A percentile compares a stretch with the other conserved stretches of the same genome.
Evolutionary conservation across 2,113 vertebrate species (phyloP).

Genomic region (Perca schrenkii): DNA sequence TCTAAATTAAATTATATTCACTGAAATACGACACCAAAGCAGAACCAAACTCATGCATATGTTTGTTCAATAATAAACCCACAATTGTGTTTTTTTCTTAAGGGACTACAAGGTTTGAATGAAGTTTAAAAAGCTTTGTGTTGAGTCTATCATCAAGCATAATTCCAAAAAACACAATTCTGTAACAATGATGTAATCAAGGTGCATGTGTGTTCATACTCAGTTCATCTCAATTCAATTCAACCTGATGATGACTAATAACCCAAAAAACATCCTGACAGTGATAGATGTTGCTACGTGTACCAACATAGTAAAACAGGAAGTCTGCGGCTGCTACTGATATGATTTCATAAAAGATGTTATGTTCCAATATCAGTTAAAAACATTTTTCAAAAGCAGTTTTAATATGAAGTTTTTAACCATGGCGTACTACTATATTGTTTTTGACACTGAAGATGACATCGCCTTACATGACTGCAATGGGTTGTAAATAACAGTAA

Average conservation of each 20-base stretch:
- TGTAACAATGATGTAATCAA: neutral
- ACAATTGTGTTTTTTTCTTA: neutral
- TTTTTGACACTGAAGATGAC: neutral
- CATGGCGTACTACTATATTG: neutral
- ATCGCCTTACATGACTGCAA: neutral
- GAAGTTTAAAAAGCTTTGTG: neutral
- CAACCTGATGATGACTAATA: neutral
- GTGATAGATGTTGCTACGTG: neutral
- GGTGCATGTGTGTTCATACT: neutral
- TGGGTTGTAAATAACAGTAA: neutral
- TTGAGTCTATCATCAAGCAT: neutral
- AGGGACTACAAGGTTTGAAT: neutral
- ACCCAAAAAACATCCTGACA: neutral
- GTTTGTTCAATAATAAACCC: slow-evolving; percentile 3
- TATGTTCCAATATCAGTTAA: neutral
- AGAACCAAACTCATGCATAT: neutral
- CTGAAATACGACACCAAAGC: slow-evolving; percentile 24
- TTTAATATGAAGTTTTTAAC: neutral
- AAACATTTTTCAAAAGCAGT: neutral
- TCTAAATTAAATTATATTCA: slow-evolving; percentile 18
- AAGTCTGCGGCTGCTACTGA: neutral
- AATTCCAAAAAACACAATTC: slow-evolving; percentile 5
- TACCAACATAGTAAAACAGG: neutral
- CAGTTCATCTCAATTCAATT: neutral
- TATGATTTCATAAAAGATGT: neutral